Conservation (phyloP, 2,797 vertebrate genomes). For the Sebastes iracundus region DNA sequence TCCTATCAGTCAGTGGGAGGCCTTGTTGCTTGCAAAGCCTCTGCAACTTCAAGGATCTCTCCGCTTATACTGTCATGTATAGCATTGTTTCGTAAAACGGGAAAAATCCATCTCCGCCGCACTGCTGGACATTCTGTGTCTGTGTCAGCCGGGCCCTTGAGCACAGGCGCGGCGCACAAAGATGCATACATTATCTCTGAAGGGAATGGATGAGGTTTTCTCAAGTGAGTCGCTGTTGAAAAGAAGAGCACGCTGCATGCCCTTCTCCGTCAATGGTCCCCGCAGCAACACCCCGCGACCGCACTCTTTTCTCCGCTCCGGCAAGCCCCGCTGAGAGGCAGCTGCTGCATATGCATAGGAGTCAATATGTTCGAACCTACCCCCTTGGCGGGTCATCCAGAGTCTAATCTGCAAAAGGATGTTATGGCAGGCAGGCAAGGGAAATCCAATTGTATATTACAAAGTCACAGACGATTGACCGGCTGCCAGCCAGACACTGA, state of each 20-base stretch:
- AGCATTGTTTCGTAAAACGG: slow-evolving; percentile 46
- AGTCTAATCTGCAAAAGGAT: slow-evolving; percentile 65
- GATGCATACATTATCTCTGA: slow-evolving; percentile 55
- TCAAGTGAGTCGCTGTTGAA: slow-evolving; percentile 48
- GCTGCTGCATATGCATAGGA: slow-evolving; percentile 66
- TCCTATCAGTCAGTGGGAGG: slow-evolving; percentile 29
- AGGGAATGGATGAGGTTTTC: slow-evolving; percentile 51
- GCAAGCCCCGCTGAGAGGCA: slow-evolving; percentile 41
- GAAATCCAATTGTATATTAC: slow-evolving; percentile 66
- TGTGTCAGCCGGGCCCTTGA: slow-evolving; percentile 6
- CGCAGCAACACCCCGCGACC: slow-evolving; percentile 31
- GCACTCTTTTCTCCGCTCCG: slow-evolving; percentile 24
- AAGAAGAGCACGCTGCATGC: slow-evolving; percentile 30
- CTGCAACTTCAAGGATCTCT: slow-evolving; percentile 25
- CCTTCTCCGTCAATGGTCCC: slow-evolving; percentile 55
- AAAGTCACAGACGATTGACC: slow-evolving; percentile 68
- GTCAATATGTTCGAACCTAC: slow-evolving; percentile 66
- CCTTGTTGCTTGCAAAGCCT: slow-evolving; percentile 22
- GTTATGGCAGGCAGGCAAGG: slow-evolving; percentile 48
- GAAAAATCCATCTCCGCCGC: slow-evolving; percentile 47
- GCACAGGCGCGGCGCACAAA: slow-evolving; percentile 2
- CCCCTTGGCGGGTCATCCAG: slow-evolving; percentile 63
- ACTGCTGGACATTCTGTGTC: slow-evolving; percentile 35
- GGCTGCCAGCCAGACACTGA: slow-evolving; percentile 57
- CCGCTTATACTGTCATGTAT: slow-evolving; percentile 18